Evolutionary conservation across 2,888 invertebrate genomes (phyloP).

Genomic region (Epirrhoe tristata): DNA sequence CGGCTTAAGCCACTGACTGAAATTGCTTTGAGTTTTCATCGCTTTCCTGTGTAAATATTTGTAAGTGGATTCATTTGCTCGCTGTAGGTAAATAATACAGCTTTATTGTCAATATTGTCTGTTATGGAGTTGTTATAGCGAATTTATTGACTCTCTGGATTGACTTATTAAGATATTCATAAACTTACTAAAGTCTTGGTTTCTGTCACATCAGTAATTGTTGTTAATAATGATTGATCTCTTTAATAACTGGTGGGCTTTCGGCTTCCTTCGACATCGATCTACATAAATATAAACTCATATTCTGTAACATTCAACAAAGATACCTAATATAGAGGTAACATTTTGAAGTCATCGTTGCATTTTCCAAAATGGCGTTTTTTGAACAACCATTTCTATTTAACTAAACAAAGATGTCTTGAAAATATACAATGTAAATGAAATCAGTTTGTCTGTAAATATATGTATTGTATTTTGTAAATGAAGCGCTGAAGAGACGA

Average conservation of each 20-base stretch:
- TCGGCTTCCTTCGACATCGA: no score
- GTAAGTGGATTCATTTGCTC: slow-evolving; percentile 47
- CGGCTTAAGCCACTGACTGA: slow-evolving; percentile 32
- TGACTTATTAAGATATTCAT: neutral
- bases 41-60: slow-evolving; percentile 44
- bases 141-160: slow-evolving; percentile 9
- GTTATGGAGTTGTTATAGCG: slow-evolving; percentile 1
- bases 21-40: slow-evolving; percentile 42
- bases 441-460: slow-evolving; percentile 4
- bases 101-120: slow-evolving; percentile 36
- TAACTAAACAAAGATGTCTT: neutral
- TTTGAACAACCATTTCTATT: neutral
- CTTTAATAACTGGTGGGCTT: no score
- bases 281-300: no score
- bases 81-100: slow-evolving; percentile 47
- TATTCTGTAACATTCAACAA: no score
- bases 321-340: no score
- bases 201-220: no score
- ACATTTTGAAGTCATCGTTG: neutral
- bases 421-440: neutral
- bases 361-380: neutral
- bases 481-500: no score
- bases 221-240: no score
- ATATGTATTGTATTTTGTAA: no score
- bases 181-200: no score